Conservation (phyloP, 2,113 vertebrate genomes). For the Mirza zaza region DNA sequence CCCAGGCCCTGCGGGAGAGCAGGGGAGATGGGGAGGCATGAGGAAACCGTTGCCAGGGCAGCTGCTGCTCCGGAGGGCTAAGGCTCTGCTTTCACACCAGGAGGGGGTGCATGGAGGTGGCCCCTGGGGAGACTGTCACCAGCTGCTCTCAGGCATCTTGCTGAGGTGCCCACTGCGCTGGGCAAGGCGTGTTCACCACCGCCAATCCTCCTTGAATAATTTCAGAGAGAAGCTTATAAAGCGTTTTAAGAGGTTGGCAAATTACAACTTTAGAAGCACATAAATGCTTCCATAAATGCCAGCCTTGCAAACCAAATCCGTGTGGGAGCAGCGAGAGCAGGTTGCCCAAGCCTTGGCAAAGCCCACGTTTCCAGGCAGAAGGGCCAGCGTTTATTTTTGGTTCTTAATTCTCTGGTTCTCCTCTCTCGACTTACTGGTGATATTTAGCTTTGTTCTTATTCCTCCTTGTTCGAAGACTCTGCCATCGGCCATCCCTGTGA, state of each 20-base stretch:
- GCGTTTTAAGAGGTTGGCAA: constrained; percentile 63
- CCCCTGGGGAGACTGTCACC: accelerated
- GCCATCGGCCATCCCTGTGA: not conserved
- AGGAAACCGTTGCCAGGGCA: not conserved
- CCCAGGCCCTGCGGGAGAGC: accelerated
- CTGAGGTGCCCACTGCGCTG: not conserved
- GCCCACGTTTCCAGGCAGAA: not conserved
- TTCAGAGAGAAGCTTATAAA: constrained; percentile 68
- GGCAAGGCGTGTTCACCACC: not conserved
- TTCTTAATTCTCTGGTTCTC: not conserved
- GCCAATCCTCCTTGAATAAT: not conserved
- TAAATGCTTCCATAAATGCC: constrained; percentile 42
- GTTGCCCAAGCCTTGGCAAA: constrained; percentile 19
- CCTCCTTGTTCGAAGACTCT: not conserved
- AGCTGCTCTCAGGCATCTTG: not conserved
- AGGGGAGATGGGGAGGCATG: accelerated
- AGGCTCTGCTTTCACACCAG: accelerated
- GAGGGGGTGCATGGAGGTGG: accelerated
- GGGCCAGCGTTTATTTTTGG: not conserved
- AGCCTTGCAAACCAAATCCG: not conserved
- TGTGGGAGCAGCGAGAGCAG: not conserved
- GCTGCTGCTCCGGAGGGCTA: not conserved
- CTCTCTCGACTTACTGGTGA: not conserved
- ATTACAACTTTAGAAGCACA: constrained; percentile 58
- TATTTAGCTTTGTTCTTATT: not conserved